Percentiles rank a stretch among this genome's conserved stretches.
phyloP scores from a whole-genome alignment of 2,113 vertebrate species.

The Oreocharis arfaki region DNA sequence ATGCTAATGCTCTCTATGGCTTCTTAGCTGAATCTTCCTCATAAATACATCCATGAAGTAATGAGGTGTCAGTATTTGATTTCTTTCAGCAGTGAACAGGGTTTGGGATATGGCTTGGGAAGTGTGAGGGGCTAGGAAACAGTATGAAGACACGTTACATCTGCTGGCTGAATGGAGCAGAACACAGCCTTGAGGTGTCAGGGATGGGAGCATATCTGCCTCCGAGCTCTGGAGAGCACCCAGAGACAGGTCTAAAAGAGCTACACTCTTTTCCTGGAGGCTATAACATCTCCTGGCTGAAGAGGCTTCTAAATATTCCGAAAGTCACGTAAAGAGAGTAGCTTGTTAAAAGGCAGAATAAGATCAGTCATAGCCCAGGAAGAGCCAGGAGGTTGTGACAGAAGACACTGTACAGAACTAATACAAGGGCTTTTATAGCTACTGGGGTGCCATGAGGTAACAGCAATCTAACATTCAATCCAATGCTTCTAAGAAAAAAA shows the following conservation, averaged over 20 bases:
- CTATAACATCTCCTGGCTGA: background rate
- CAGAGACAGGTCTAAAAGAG: background rate
- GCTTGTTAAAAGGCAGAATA: background rate
- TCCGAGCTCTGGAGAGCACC: background rate
- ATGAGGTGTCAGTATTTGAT: background rate
- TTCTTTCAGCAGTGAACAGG: background rate
- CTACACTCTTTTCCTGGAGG: background rate
- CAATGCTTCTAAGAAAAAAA: background rate
- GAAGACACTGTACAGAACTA: background rate
- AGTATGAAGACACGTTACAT: background rate
- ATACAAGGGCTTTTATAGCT: rapidly evolving
- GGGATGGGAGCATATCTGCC: background rate
- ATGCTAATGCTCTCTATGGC: background rate
- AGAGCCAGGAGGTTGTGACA: background rate
- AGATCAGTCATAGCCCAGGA: background rate
- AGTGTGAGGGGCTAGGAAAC: background rate
- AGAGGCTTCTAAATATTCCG: background rate
- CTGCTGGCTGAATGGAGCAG: background rate
- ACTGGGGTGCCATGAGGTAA: background rate
- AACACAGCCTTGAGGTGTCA: background rate
- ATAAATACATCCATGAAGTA: background rate
- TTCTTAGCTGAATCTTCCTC: background rate
- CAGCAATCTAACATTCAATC: background rate
- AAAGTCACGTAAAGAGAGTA: background rate
- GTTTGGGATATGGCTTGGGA: background rate